phyloP scores from a whole-genome alignment of 2,888 invertebrate genomes.

The Mactromeris polynyma region DNA sequence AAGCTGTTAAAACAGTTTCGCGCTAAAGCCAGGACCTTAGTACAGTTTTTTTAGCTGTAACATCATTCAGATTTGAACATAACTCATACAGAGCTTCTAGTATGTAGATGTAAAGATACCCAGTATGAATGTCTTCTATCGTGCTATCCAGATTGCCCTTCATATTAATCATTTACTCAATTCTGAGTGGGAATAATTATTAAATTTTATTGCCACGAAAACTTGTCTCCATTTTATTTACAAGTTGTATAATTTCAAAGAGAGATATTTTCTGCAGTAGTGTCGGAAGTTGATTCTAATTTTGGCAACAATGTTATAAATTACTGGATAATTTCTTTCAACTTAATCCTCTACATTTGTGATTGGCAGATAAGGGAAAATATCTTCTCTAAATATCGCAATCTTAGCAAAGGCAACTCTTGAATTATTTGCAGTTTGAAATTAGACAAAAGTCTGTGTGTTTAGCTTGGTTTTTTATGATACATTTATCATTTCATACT shows the following conservation, averaged over 20 bases:
- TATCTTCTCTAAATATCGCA: neutral
- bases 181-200: neutral
- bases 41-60: no score
- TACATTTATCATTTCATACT: no score
- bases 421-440: neutral
- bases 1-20: no score
- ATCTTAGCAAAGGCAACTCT: neutral
- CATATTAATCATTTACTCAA: neutral
- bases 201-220: conserved; percentile 8
- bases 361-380: conserved; percentile 23
- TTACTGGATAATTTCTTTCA: conserved; percentile 26
- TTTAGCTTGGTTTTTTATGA: neutral
- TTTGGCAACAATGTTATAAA: conserved; percentile 29
- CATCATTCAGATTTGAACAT: neutral
- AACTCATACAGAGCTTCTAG: neutral
- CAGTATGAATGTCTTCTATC: no score
- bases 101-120: neutral
- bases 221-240: neutral
- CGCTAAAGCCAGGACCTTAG: no score
- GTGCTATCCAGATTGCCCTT: neutral
- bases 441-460: neutral
- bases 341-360: conserved; percentile 3
- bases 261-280: neutral
- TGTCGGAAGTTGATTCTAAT: neutral
- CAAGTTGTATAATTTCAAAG: conserved; percentile 2